Base-by-base conservation (phyloP, 1,140 invertebrate species). In the Campoletis sonorensis region DNA sequence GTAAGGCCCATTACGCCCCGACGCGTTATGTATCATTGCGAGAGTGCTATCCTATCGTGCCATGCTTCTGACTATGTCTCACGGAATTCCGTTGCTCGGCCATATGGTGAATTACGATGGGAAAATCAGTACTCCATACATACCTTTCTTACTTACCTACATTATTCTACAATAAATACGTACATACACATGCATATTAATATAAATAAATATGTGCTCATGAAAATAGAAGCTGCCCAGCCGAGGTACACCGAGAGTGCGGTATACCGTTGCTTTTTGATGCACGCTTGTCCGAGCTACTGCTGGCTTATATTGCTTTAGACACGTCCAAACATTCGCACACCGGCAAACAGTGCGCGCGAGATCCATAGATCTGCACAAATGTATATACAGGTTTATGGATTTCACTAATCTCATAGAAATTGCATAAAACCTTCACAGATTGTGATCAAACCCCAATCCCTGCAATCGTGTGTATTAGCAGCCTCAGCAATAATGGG, bases 21-120 rank as follows among this genome's bases (percentile, higher is more conserved):
- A 88, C 87, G 83, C 87, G 85, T 90, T 90, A 88, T 89, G 85
- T 85, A 90, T 89, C 88, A 88, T 88, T 86, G 82, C 79, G 13
- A 37, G 79, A 86, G 83, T 80, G 85, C 11, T 76, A 64, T 64
- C 21, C 21, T 26, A 33, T 26, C 30, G 76, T 33, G 33, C 30
- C 16, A 10, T 27, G 16, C 80, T 86, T 84, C 85, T 85, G 84
- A 26, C 61, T 87, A 82, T 78, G 76, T 78, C 76, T 78, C 61
- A 26, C 67, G 88, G 85, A 82, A 84, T 82, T 85, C 84, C 76
- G 83, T 84, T 82, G 81, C 49, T 40, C 45, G 81, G 78, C 83
- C 72, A 85, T 82, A 85, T 77, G 85, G 84, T 82, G 85, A 87
- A 85, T 83, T 87, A 88, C 85, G 87, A 89, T 89, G 88, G 87